These are phyloP conservation scores for Okapia johnstoni DNA, from an alignment of 2,113 vertebrate genomes.

Conservation along the genomic window DNA sequence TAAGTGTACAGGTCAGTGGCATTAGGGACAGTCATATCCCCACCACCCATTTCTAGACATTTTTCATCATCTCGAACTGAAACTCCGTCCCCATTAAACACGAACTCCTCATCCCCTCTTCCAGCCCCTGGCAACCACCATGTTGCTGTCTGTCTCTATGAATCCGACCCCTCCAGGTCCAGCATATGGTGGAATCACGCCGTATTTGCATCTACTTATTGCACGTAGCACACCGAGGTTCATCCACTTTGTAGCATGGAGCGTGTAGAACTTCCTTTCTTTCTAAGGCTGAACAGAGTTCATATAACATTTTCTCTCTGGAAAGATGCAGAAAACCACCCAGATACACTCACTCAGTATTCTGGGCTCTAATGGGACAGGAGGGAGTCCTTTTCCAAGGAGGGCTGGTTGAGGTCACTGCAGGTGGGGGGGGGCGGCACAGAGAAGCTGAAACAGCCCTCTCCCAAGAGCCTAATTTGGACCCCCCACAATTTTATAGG, in stretches of 20 bases:
- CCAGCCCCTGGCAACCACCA: not conserved
- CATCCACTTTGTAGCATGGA: not conserved
- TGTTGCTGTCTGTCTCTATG: not conserved
- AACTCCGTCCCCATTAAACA: not conserved
- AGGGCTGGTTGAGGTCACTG: not conserved
- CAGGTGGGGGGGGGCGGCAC: too few relatives aligned
- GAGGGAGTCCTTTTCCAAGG: not conserved
- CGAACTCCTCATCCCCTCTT: accelerated
- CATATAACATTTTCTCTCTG: not conserved
- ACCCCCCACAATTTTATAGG: accelerated
- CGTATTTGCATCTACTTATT: not conserved
- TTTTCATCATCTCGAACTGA: not conserved
- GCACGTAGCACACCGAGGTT: not conserved
- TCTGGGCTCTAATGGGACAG: not conserved
- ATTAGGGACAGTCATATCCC: too few relatives aligned
- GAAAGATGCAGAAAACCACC: not conserved
- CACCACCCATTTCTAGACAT: too few relatives aligned
- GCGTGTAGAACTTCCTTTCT: not conserved
- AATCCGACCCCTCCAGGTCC: not conserved
- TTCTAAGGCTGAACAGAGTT: not conserved
- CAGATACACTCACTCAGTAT: not conserved
- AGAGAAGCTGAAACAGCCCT: not conserved
- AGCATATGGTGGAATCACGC: accelerated
- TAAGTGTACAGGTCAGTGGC: not conserved
- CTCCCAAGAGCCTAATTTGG: not conserved